phyloP scores from a whole-genome alignment of 2,797 vertebrate species.

The Coluber constrictor region DNA sequence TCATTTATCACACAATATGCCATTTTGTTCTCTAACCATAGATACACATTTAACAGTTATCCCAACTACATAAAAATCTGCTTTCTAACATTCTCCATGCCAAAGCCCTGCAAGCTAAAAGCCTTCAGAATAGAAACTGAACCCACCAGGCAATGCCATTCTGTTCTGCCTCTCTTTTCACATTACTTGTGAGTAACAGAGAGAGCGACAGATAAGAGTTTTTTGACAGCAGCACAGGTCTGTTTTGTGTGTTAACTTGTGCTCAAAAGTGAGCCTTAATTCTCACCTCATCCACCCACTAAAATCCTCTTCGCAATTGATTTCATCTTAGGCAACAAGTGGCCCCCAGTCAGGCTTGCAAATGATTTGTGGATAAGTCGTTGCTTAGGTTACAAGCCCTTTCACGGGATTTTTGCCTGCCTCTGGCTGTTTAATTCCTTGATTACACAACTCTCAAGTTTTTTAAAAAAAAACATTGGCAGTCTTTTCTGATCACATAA shows the following conservation, averaged over 20 bases:
- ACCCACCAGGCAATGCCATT: background rate
- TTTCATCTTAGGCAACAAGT: background rate
- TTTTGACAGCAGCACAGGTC: background rate
- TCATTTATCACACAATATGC: background rate
- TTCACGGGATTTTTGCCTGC: background rate
- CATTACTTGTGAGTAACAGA: background rate
- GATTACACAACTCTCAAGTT: background rate
- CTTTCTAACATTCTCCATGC: background rate
- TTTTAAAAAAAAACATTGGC: background rate
- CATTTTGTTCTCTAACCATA: background rate
- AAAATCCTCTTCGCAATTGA: background rate
- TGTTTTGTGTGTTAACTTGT: background rate
- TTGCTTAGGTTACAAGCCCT: background rate
- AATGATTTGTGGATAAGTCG: background rate
- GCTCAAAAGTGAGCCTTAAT: background rate
- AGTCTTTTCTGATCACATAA: conserved; percentile 5
- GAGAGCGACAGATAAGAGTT: background rate
- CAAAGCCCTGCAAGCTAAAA: background rate
- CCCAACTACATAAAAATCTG: background rate
- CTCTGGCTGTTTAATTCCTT: background rate
- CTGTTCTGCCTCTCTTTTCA: background rate
- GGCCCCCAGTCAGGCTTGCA: background rate
- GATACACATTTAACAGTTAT: background rate
- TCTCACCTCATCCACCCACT: background rate
- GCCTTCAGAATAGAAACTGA: background rate